Evolutionary conservation across 2,888 invertebrate genomes (phyloP).

Genomic region (Watsonalla cultraria): DNA sequence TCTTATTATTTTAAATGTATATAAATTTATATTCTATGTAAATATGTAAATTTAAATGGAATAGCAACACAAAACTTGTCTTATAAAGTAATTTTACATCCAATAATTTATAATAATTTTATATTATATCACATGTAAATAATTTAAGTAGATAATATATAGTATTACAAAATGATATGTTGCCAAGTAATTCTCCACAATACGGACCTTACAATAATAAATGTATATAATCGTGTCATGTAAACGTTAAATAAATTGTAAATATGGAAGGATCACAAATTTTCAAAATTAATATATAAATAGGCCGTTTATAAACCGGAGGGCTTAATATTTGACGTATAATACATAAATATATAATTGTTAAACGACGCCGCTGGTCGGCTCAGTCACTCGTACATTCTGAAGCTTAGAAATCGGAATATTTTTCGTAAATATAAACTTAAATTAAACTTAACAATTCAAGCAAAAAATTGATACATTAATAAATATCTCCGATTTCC

Average conservation of each 20-base stretch:
- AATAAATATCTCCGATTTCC: not conserved
- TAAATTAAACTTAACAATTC: no score
- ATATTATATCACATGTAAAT: constrained; percentile 40
- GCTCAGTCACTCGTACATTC: not conserved
- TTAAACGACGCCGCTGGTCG: not conserved
- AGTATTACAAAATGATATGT: constrained; percentile 65
- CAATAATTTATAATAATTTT: constrained; percentile 17
- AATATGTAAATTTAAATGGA: constrained; percentile 3
- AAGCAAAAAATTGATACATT: no score
- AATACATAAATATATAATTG: not conserved
- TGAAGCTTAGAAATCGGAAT: no score
- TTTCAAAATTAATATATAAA: constrained; percentile 24
- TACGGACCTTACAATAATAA: constrained; percentile 19
- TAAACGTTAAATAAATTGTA: constrained; percentile 27
- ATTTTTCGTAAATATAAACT: no score
- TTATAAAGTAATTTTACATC: constrained; percentile 11
- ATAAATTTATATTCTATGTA: not conserved
- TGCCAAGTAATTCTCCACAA: constrained; percentile 33
- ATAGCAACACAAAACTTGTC: constrained; percentile 4
- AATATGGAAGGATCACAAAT: constrained; percentile 35
- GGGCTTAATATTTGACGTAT: not conserved
- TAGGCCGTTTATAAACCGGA: constrained; percentile 18
- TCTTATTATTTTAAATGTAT: constrained; percentile 1
- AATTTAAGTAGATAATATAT: constrained; percentile 36
- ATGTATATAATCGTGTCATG: constrained; percentile 21